phyloP scores from a whole-genome alignment of 2,888 invertebrate genomes.

The Esperia sulphurella region DNA sequence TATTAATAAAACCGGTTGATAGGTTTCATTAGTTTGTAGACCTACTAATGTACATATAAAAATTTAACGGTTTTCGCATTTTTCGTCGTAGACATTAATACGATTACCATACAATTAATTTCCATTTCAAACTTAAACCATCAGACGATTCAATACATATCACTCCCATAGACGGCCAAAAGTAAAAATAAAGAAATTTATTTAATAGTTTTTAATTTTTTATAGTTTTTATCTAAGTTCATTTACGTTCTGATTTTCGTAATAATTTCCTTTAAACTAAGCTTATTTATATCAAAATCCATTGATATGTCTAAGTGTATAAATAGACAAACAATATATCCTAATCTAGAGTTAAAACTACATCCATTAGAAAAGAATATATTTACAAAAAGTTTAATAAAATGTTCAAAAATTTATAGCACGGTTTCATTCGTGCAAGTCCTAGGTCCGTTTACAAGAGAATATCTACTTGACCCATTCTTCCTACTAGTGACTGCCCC shows the following conservation, averaged over 20 bases:
- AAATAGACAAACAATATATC: constrained; percentile 8
- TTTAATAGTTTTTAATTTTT: no score
- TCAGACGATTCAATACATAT: no score
- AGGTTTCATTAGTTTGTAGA: no score
- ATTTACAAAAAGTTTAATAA: not conserved
- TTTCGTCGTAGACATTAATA: no score
- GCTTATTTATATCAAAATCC: constrained; percentile 5
- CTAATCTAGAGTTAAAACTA: not conserved
- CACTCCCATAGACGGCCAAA: no score
- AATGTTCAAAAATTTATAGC: constrained; percentile 61
- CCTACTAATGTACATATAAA: no score
- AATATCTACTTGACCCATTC: constrained; percentile 87
- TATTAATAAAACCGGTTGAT: no score
- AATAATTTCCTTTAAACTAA: constrained; percentile 3
- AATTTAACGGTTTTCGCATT: no score
- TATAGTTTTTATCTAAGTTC: not conserved
- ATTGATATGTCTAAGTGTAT: constrained; percentile 36
- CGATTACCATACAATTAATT: no score
- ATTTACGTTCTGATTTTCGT: constrained; percentile 8
- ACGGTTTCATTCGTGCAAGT: constrained; percentile 92
- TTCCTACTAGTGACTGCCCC: constrained; percentile 80
- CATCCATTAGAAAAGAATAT: no score
- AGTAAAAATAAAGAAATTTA: no score
- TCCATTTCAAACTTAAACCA: no score
- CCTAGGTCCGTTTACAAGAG: constrained; percentile 89